A percentile compares a stretch with the other conserved stretches of the same genome.
Evolutionary conservation across 2,888 invertebrate genomes (phyloP).

Genomic region (Hemithea aestivaria): DNA sequence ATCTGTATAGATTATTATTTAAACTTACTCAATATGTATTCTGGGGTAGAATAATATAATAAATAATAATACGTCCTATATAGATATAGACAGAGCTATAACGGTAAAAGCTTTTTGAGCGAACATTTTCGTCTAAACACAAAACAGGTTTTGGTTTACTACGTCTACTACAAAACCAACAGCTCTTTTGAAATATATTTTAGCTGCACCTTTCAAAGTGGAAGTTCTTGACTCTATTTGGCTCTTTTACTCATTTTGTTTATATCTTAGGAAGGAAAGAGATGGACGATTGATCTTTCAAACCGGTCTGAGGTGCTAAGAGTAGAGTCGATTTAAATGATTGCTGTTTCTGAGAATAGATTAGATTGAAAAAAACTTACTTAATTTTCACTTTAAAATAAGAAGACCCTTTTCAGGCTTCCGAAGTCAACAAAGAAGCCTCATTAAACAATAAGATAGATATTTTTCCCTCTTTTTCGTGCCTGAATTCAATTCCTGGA

Average conservation of each 20-base stretch:
- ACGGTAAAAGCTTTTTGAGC: slow-evolving; percentile 64
- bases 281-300: slow-evolving; percentile 30
- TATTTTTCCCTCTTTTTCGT: no score
- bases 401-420: not conserved
- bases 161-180: slow-evolving; percentile 66
- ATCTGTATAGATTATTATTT: no score
- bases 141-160: slow-evolving; percentile 70
- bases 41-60: no score
- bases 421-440: no score
- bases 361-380: not conserved
- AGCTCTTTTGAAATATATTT: slow-evolving; percentile 17
- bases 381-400: not conserved
- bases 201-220: slow-evolving; percentile 11
- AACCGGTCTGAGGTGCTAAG: slow-evolving; percentile 53
- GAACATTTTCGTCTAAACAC: slow-evolving; percentile 59
- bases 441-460: no score
- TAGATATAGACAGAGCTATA: slow-evolving; percentile 51
- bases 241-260: slow-evolving; percentile 16
- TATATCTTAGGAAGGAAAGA: slow-evolving; percentile 31
- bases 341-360: not conserved
- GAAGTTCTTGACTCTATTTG: slow-evolving; percentile 20
- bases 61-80: slow-evolving; percentile 31
- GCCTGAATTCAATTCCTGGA: no score
- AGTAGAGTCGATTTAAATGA: slow-evolving; percentile 23
- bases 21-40: no score